Percentiles rank a stretch among this genome's conserved stretches.
Conservation (phyloP, 2,797 vertebrate species). For the Sebastes matsubarae region DNA sequence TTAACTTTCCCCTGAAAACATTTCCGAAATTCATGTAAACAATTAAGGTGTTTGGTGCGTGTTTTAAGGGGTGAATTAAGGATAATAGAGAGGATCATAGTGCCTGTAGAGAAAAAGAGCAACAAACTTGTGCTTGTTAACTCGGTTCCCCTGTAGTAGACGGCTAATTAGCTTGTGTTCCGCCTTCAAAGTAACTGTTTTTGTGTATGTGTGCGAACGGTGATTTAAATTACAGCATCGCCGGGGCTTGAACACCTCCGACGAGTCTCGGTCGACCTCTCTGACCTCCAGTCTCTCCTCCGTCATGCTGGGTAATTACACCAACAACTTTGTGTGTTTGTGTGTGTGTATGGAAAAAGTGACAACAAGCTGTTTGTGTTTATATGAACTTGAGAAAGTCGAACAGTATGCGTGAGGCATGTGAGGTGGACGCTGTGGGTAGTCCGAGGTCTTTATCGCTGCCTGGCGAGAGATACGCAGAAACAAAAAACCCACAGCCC, state of each 20-base stretch:
- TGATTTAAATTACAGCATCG: constrained; percentile 42
- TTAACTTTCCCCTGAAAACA: background rate
- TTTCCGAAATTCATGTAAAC: background rate
- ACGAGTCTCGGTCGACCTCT: constrained; percentile 9
- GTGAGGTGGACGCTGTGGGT: background rate
- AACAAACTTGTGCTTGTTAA: constrained; percentile 19
- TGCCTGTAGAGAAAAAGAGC: background rate
- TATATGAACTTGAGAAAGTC: background rate
- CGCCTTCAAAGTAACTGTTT: constrained; percentile 5
- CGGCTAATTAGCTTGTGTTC: constrained; percentile 42
- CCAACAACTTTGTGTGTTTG: background rate
- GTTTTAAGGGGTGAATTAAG: background rate
- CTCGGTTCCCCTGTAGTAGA: background rate
- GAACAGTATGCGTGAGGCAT: background rate
- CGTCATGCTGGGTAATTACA: constrained; percentile 47
- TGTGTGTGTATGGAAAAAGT: background rate
- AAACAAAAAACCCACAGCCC: constrained; percentile 16
- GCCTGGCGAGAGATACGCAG: background rate
- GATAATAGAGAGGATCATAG: background rate
- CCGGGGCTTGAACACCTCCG: background rate
- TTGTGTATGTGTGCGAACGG: background rate
- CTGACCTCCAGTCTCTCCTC: constrained; percentile 40
- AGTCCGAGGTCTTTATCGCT: constrained; percentile 7
- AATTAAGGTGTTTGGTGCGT: background rate
- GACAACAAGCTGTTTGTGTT: constrained; percentile 16